A percentile compares a stretch with the other conserved stretches of the same genome.
Evolutionary conservation across 2,888 invertebrate genomes (phyloP).

Genomic region (Cistogaster globosa): DNA sequence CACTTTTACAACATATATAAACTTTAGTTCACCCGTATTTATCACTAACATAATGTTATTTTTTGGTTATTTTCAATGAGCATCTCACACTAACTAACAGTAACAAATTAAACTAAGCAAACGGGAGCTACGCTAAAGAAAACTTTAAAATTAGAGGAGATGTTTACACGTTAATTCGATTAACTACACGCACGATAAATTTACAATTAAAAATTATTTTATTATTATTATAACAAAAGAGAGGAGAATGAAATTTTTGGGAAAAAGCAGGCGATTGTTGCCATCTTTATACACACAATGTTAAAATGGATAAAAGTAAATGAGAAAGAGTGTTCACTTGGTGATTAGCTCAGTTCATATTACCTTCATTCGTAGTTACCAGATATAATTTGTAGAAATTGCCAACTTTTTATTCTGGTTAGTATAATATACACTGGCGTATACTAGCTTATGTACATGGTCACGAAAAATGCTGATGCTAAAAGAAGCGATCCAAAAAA

Average conservation of each 20-base stretch:
- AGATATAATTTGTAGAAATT: too few species aligned
- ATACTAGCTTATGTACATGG: too few species aligned
- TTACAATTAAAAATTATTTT: constrained; percentile 31
- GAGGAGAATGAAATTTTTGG: constrained; percentile 43
- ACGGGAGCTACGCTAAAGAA: background rate
- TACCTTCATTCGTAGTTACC: too few species aligned
- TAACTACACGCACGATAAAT: constrained; percentile 33
- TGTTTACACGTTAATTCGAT: background rate
- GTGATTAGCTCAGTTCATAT: background rate
- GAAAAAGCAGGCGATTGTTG: constrained; percentile 54
- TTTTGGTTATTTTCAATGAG: too few species aligned
- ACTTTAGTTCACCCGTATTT: too few species aligned
- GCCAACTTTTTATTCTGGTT: too few species aligned
- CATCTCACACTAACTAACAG: too few species aligned
- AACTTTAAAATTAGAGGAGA: background rate
- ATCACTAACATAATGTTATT: too few species aligned
- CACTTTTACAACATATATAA: too few species aligned
- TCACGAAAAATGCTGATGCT: too few species aligned
- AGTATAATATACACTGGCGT: too few species aligned
- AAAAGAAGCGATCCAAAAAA: too few species aligned
- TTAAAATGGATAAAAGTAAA: constrained; percentile 32
- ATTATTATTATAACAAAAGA: constrained; percentile 38
- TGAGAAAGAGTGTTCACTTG: constrained; percentile 36
- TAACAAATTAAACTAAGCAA: background rate
- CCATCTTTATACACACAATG: constrained; percentile 54